Evolutionary conservation across 2,888 invertebrate species (phyloP).

Genomic region (Melinaea menophilus): DNA sequence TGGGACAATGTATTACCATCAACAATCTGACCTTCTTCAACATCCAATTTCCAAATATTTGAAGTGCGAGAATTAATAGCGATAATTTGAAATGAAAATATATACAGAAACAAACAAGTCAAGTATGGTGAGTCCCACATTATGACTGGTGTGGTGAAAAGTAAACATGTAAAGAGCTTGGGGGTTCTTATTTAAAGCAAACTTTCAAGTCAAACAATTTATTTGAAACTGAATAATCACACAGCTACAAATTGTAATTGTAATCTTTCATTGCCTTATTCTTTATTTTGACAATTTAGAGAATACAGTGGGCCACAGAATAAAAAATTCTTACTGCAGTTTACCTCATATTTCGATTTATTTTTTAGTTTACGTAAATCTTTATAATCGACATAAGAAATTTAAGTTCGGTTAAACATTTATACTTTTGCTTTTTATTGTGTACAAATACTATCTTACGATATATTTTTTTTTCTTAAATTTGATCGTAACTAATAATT

Average conservation of each 20-base stretch:
- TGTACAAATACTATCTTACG: too few relatives aligned
- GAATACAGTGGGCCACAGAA: constrained; percentile 18
- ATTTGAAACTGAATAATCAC: constrained; percentile 44
- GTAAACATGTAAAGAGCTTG: constrained; percentile 55
- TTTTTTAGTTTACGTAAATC: too few relatives aligned
- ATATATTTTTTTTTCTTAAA: too few relatives aligned
- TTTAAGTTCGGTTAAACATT: too few relatives aligned
- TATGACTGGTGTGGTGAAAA: constrained; percentile 53
- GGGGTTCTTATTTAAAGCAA: constrained; percentile 38
- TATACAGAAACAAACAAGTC: constrained; percentile 82
- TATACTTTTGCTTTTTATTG: too few relatives aligned
- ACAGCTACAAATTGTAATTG: constrained; percentile 50
- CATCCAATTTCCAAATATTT: constrained; percentile 88
- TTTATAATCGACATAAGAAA: too few relatives aligned
- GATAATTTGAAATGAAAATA: constrained; percentile 84
- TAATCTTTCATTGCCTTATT: constrained; percentile 44
- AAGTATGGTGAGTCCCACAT: constrained; percentile 78
- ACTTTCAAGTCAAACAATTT: constrained; percentile 49
- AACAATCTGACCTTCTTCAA: constrained; percentile 85
- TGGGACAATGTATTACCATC: constrained; percentile 79
- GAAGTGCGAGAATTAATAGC: constrained; percentile 88
- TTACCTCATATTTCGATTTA: too few relatives aligned
- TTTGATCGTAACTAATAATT: too few relatives aligned
- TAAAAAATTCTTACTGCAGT: constrained; percentile 17
- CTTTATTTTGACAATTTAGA: constrained; percentile 43